Evolutionary conservation across 1,140 invertebrate genomes (phyloP).

Genomic region (Drosophila ohnishii): DNA sequence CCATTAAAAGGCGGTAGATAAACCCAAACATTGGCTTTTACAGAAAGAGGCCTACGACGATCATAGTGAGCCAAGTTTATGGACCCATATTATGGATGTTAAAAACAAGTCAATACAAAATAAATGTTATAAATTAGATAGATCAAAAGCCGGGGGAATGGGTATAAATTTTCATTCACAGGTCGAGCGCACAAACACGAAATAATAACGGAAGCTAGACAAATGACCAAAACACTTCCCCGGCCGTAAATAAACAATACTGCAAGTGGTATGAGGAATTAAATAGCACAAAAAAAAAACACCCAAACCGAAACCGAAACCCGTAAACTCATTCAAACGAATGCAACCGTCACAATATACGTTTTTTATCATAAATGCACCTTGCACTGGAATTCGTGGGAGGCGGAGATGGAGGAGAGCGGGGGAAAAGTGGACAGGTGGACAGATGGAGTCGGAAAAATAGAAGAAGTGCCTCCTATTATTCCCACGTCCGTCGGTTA

Average conservation of each 20-base stretch:
- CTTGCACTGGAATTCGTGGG: constrained; percentile 27
- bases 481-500: constrained; percentile 80
- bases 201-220: constrained; percentile 60
- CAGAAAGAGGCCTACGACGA: constrained; percentile 22
- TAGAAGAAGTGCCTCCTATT: constrained; percentile 41
- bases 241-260: constrained; percentile 33
- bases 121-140: constrained; percentile 70
- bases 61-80: constrained; percentile 38
- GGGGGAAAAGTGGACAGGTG: constrained; percentile 49
- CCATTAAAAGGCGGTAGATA: constrained; percentile 48
- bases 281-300: constrained; percentile 8
- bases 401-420: neutral
- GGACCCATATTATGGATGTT: constrained; percentile 49
- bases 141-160: constrained; percentile 13
- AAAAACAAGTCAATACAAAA: constrained; percentile 60
- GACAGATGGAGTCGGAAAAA: constrained; percentile 55
- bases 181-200: constrained; percentile 1
- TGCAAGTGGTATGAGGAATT: neutral
- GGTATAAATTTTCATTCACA: constrained; percentile 40
- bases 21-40: constrained; percentile 20
- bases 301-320: constrained; percentile 17
- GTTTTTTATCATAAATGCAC: constrained; percentile 69
- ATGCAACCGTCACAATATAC: constrained; percentile 55
- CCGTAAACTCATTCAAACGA: constrained; percentile 57
- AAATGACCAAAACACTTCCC: constrained; percentile 50